A percentile compares a stretch with the other conserved stretches of the same genome.
These are phyloP conservation scores for Eupeodes luniger DNA, from an alignment of 2,888 invertebrate species.

Conservation along the genomic window DNA sequence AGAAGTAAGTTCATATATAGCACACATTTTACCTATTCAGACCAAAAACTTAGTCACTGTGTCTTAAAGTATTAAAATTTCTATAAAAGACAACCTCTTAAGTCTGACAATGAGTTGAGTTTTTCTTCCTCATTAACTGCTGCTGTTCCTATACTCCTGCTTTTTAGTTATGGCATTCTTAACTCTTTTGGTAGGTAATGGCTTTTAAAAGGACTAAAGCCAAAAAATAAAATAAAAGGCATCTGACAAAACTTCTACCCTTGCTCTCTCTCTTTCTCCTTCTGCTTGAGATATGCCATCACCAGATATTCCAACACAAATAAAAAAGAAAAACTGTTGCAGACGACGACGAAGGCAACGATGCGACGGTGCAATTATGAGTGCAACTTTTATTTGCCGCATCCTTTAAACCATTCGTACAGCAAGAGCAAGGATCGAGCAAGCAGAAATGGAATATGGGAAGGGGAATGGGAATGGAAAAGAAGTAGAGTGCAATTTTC, in stretches of 20 bases:
- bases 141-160: constrained; percentile 12
- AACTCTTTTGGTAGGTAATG: constrained; percentile 38
- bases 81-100: constrained; percentile 1
- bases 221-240: not conserved
- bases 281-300: constrained; percentile 23
- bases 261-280: not conserved
- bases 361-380: constrained; percentile 66
- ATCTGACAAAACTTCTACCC: not conserved
- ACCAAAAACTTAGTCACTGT: not conserved
- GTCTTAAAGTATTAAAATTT: constrained; percentile 17
- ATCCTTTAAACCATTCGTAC: constrained; percentile 22
- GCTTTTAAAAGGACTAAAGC: constrained; percentile 51
- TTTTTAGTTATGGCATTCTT: constrained; percentile 37
- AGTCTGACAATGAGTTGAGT: constrained; percentile 2
- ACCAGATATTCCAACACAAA: constrained; percentile 44
- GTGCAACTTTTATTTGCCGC: constrained; percentile 49
- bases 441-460: too few relatives aligned
- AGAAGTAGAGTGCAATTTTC: constrained; percentile 52
- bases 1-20: not conserved
- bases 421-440: not conserved
- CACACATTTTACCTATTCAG: too few relatives aligned
- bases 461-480: too few relatives aligned
- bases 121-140: constrained; percentile 66
- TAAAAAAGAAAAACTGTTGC: constrained; percentile 60
- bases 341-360: constrained; percentile 55